Evolutionary conservation across 2,888 invertebrate species (phyloP), one percentile per base, ranked within the genome.

Genomic region (Caenorhabditis auriculariae): DNA sequence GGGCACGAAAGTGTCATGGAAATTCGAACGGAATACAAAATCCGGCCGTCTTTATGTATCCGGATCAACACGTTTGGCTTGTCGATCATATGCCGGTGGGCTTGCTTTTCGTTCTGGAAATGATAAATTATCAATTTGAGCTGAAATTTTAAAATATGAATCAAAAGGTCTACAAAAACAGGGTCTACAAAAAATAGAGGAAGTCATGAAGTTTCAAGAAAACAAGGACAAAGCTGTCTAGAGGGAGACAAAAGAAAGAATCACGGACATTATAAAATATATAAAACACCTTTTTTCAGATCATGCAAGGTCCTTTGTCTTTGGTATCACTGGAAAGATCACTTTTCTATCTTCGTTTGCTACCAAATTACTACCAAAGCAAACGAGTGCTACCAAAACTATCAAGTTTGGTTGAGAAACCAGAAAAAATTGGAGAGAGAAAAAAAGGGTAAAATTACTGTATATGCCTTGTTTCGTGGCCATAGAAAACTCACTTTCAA

Each of bases 81-180:
- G 58, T 80, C 77, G 47, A 83, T 82, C 44, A 82, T 74, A 69
- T 83, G 83, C 37, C 84, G 83, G 83, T 94, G 93, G 50, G 94
- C 95, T 82, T 92, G 91, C 84, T 95, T 95, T 85, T 95, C 95
- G 83, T 95, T 95, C 54, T 93, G 39, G 90, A 86, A n/a, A n/a
- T n/a, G 35, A 9, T 12, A 12, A 35, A 35, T 12, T 9, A 12
- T 12, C 35, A 35, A 35, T 9, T 35, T 35, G 9, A 12, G n/a
- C 35, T 35, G 35, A 12, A 9, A 35, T 35, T 35, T n/a, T n/a
- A n/a, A n/a, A n/a, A n/a, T n/a, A n/a, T n/a, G n/a, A n/a, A n/a
- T n/a, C n/a, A n/a, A n/a, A n/a, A n/a, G n/a, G n/a, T n/a, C n/a
- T n/a, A n/a, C n/a, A n/a, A n/a, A n/a, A n/a, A n/a, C n/a, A n/a